A percentile compares a stretch with the other conserved stretches of the same genome.
phyloP scores from a whole-genome alignment of 2,113 vertebrate genomes.

The Barbus barbus region DNA sequence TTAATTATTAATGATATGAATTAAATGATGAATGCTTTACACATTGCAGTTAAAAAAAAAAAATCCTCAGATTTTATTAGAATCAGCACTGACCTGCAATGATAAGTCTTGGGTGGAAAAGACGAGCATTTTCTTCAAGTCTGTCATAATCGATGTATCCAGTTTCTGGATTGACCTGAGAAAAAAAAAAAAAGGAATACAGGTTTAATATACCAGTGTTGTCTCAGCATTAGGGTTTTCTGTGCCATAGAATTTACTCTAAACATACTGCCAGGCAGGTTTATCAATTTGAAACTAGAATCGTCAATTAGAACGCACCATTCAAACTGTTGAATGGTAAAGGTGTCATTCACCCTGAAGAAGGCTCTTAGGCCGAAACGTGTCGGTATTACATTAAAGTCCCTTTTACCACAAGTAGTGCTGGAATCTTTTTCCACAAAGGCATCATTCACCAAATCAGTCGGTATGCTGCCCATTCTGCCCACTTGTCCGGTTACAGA shows the following conservation, averaged over 20 bases:
- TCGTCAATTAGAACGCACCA: neutral
- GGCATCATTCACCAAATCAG: too few relatives aligned
- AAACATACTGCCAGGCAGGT: too few relatives aligned
- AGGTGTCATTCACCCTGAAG: neutral
- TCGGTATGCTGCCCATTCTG: too few relatives aligned
- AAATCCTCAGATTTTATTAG: too few relatives aligned
- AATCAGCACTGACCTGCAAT: slow-evolving; percentile 81
- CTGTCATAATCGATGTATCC: slow-evolving; percentile 91
- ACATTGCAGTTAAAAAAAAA: too few relatives aligned
- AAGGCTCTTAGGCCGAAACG: too few relatives aligned
- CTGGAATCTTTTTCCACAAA: too few relatives aligned
- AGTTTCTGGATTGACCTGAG: slow-evolving; percentile 89
- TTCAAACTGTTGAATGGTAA: neutral
- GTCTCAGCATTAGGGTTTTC: neutral
- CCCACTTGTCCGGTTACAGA: neutral
- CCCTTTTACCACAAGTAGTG: too few relatives aligned
- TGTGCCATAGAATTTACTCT: neutral
- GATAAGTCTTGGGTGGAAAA: slow-evolving; percentile 94
- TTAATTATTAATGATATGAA: too few relatives aligned
- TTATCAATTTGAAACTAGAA: too few relatives aligned
- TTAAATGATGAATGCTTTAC: too few relatives aligned
- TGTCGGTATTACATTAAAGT: too few relatives aligned
- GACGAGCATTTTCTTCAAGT: slow-evolving; percentile 86
- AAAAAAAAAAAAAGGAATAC: neutral
- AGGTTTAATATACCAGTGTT: neutral